Conservation (phyloP, 1,140 invertebrate genomes). For the Alviniconcha marisindica region DNA sequence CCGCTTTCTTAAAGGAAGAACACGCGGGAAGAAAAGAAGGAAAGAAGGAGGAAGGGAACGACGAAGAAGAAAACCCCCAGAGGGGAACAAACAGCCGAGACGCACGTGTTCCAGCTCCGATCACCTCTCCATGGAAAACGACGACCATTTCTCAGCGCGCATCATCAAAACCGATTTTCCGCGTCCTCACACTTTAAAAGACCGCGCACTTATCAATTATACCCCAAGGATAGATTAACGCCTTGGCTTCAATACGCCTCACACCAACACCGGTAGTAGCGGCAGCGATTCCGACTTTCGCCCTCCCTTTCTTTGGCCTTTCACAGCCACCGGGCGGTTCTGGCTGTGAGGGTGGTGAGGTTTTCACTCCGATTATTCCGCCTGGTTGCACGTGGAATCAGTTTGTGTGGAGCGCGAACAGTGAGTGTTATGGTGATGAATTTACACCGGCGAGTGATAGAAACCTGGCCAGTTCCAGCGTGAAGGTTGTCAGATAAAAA, state of each 20-base stretch:
- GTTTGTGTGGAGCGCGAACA: too few relatives aligned
- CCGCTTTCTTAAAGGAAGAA: too few relatives aligned
- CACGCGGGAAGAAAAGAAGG: too few relatives aligned
- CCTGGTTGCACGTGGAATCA: conserved; percentile 10
- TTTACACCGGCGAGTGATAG: not conserved
- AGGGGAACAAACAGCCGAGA: not conserved
- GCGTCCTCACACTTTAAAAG: conserved; percentile 1
- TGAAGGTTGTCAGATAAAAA: too few relatives aligned
- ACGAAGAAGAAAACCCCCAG: not conserved
- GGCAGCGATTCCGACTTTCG: too few relatives aligned
- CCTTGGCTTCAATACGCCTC: not conserved
- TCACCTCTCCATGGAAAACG: conserved; percentile 1
- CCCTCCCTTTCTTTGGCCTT: not conserved
- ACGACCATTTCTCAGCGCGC: not conserved
- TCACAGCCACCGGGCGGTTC: not conserved
- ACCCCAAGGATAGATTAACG: conserved; percentile 26
- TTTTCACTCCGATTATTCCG: conserved; percentile 31
- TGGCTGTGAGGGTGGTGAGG: conserved; percentile 8
- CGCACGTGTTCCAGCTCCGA: not conserved
- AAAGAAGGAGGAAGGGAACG: too few relatives aligned
- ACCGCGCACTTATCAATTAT: conserved; percentile 33
- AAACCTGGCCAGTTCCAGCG: not conserved
- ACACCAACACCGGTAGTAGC: not conserved
- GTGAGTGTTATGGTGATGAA: conserved; percentile 7
- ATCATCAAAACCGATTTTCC: conserved; percentile 42